phyloP scores from a whole-genome alignment of 2,113 vertebrate genomes.

The Engystomops pustulosus region DNA sequence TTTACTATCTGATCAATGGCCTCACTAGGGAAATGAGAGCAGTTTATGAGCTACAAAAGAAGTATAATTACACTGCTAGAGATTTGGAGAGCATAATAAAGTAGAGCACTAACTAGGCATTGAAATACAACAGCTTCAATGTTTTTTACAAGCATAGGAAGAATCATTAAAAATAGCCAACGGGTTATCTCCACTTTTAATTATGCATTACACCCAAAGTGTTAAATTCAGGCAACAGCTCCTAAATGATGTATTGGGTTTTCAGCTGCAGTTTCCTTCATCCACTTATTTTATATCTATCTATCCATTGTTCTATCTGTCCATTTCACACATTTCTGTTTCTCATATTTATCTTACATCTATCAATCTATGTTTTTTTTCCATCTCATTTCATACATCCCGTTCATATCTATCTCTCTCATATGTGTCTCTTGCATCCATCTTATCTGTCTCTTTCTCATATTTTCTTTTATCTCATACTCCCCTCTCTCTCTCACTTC shows the following conservation, averaged over 20 bases:
- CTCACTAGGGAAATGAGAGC: constrained; percentile 21
- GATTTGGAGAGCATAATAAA: not conserved
- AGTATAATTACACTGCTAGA: constrained; percentile 34
- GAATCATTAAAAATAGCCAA: constrained; percentile 9
- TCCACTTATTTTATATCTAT: not conserved
- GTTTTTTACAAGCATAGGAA: not conserved
- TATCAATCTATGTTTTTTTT: not conserved
- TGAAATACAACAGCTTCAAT: not conserved
- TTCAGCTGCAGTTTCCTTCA: too few species aligned
- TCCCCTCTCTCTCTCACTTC: too few species aligned
- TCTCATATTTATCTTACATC: too few species aligned
- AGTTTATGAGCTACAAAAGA: constrained; percentile 30
- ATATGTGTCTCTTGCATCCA: not conserved
- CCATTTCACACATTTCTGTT: too few species aligned
- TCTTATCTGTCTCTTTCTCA: not conserved
- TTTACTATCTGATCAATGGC: constrained; percentile 25
- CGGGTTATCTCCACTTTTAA: not conserved
- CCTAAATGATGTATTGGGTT: not conserved
- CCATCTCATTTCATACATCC: not conserved
- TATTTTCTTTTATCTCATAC: too few species aligned
- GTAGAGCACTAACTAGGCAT: not conserved
- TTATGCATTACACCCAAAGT: not conserved
- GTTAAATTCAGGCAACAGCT: not conserved
- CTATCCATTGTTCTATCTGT: not conserved
- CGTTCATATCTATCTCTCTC: too few species aligned